These are phyloP conservation scores for Eutolmus rufibarbis DNA, from an alignment of 2,888 invertebrate species.

Conservation along the genomic window DNA sequence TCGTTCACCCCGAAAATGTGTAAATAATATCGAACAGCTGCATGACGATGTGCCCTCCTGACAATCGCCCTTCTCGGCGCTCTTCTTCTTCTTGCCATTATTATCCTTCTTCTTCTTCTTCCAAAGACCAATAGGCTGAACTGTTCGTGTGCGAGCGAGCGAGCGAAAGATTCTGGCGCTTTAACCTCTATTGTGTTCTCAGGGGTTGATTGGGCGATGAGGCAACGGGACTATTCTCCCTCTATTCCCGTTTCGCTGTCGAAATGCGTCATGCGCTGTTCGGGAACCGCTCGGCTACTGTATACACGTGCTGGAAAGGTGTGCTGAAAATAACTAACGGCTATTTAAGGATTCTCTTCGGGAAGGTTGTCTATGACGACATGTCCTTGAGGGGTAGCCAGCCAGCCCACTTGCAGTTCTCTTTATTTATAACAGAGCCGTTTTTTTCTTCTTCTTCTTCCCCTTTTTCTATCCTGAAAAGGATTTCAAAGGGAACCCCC, in stretches of 20 bases:
- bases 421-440: not conserved
- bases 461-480: not conserved
- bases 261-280: not conserved
- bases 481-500: not conserved
- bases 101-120: not conserved
- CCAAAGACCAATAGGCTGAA: not conserved
- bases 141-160: not conserved
- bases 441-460: not conserved
- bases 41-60: slow-evolving; percentile 41
- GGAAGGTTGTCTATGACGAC: slow-evolving; percentile 4
- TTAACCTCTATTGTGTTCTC: not conserved
- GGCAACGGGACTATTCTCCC: not conserved
- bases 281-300: not conserved
- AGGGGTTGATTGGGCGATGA: slow-evolving; percentile 8
- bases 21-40: slow-evolving; percentile 49
- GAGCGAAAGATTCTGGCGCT: not conserved
- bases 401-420: not conserved
- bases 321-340: not conserved
- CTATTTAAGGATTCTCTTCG: slow-evolving; percentile 12
- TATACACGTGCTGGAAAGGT: slow-evolving; percentile 6
- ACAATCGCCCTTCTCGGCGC: not conserved
- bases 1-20: slow-evolving; percentile 57
- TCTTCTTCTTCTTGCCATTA: not conserved
- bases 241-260: not conserved
- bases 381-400: slow-evolving; percentile 4